A percentile compares a stretch with the other conserved stretches of the same genome.
Conservation (phyloP, 2,113 vertebrate species). For the Meriones unguiculatus region DNA sequence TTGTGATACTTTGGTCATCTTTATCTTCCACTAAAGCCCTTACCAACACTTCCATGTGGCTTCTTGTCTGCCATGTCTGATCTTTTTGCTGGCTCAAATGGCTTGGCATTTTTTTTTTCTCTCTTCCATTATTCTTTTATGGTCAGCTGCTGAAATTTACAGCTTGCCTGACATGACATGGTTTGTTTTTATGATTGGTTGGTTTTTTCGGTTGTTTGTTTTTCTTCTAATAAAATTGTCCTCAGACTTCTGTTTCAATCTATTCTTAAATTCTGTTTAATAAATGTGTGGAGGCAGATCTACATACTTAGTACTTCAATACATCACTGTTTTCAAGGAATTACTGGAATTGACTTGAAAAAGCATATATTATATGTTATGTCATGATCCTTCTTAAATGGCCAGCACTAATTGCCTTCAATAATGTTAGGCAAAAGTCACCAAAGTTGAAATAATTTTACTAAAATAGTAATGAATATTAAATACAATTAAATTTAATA, state of each 20-base stretch:
- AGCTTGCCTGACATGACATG: background rate
- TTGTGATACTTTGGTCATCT: background rate
- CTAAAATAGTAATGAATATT: background rate
- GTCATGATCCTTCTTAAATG: background rate
- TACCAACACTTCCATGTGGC: background rate
- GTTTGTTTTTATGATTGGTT: background rate
- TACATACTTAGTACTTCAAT: background rate
- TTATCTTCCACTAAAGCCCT: background rate
- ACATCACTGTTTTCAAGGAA: constrained; percentile 7
- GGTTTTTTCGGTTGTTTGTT: background rate
- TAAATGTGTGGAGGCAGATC: background rate
- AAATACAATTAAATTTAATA: background rate
- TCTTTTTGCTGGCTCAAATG: background rate
- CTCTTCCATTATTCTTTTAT: background rate
- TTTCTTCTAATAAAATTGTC: background rate
- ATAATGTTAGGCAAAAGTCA: background rate
- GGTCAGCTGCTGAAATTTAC: background rate
- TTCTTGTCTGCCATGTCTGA: background rate
- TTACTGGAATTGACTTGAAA: background rate
- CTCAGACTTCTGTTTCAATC: background rate
- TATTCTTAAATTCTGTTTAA: background rate
- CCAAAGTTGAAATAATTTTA: constrained; percentile 1
- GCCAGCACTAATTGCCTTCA: background rate
- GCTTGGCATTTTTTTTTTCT: background rate
- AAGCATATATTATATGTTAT: background rate